Percentiles rank a stretch among this genome's conserved stretches.
phyloP scores from a whole-genome alignment of 1,140 invertebrate genomes.

The Drosophila sproati region DNA sequence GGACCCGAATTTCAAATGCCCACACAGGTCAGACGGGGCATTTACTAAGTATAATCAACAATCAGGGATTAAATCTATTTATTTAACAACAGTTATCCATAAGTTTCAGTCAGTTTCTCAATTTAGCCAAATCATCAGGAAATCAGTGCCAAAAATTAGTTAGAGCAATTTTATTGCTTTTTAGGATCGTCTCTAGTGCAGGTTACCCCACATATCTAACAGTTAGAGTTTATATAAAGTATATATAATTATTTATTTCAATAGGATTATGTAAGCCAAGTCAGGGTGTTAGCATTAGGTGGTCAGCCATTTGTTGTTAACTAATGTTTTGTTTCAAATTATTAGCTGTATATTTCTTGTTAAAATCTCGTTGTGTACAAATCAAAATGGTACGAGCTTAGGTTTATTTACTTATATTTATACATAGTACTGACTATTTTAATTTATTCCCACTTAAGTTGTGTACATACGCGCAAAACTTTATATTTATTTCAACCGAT shows the following conservation, averaged over 20 bases:
- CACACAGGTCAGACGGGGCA: constrained; percentile 16
- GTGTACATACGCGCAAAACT: constrained; percentile 49
- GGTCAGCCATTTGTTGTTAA: constrained; percentile 39
- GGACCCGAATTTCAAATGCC: constrained; percentile 48
- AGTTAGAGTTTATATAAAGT: constrained; percentile 13
- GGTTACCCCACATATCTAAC: constrained; percentile 16
- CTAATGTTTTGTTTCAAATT: constrained; percentile 62
- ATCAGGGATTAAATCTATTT: neutral
- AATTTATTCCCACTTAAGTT: constrained; percentile 40
- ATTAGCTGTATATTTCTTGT: constrained; percentile 56
- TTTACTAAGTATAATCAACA: constrained; percentile 46
- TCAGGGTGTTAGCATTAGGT: constrained; percentile 13
- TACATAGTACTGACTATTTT: neutral
- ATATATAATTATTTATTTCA: constrained; percentile 10
- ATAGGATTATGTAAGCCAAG: constrained; percentile 17
- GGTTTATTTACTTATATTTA: neutral
- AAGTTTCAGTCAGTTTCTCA: constrained; percentile 21
- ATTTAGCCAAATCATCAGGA: constrained; percentile 58
- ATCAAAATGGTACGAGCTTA: constrained; percentile 66
- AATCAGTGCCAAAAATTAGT: constrained; percentile 82
- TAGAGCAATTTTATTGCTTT: constrained; percentile 75
- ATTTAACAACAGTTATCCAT: neutral
- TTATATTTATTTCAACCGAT: constrained; percentile 23
- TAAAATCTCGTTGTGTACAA: constrained; percentile 57
- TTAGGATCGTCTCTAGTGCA: constrained; percentile 52